Conservation (phyloP, 1,140 invertebrate species). For the Triops longicaudatus region DNA sequence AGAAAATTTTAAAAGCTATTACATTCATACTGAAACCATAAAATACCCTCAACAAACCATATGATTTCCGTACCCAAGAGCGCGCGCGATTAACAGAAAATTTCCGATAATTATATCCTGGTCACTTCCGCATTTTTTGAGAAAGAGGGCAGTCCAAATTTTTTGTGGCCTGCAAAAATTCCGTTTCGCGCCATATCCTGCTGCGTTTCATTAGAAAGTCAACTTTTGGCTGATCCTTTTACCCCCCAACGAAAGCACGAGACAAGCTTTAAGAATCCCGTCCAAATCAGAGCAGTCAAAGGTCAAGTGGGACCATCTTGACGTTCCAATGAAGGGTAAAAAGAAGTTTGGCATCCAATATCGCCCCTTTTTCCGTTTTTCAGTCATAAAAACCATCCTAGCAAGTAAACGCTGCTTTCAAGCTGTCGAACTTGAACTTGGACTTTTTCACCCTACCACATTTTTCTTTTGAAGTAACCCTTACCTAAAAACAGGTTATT, state of each 20-base stretch:
- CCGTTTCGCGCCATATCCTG: not conserved
- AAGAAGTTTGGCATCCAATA: constrained; percentile 12
- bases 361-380: not conserved
- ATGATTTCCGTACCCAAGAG: not conserved
- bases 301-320: constrained; percentile 14
- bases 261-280: not conserved
- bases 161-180: not conserved
- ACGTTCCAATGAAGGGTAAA: constrained; percentile 15
- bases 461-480: too few species aligned
- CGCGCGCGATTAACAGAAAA: not conserved
- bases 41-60: not conserved
- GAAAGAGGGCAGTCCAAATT: not conserved
- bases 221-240: not conserved
- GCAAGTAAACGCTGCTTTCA: not conserved
- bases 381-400: not conserved
- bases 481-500: not conserved
- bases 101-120: not conserved
- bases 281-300: constrained; percentile 11
- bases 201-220: not conserved
- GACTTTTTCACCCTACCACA: not conserved
- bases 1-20: not conserved
- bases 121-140: not conserved
- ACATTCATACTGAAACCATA: not conserved
- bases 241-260: not conserved
- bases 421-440: not conserved